phyloP scores from a whole-genome alignment of 1,140 invertebrate genomes.

The Conus betulinus region DNA sequence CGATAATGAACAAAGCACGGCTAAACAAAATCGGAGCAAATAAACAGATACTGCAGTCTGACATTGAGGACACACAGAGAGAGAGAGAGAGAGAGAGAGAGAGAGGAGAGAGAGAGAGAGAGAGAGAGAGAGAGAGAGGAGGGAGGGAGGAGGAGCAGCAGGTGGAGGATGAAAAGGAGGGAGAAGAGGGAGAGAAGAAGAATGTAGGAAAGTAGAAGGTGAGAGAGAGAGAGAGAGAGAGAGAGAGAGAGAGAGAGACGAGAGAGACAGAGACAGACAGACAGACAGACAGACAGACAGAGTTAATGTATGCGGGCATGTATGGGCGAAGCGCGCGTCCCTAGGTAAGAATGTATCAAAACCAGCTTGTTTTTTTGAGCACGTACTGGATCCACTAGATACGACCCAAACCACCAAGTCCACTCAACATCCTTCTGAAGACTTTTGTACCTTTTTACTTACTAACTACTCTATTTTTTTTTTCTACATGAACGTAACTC shows the following conservation, averaged over 20 bases:
- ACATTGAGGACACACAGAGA: not conserved
- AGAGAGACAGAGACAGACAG: not conserved
- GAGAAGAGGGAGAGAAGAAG: no score
- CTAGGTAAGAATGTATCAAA: no score
- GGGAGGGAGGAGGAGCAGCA: not conserved
- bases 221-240: not conserved
- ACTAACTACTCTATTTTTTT: not conserved
- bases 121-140: not conserved
- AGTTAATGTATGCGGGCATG: no score
- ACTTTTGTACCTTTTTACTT: not conserved
- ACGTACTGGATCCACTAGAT: no score
- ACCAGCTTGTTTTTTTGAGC: not conserved
- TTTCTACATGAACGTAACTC: no score
- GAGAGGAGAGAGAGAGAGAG: not conserved
- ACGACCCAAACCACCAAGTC: no score
- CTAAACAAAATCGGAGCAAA: no score
- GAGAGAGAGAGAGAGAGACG: not conserved
- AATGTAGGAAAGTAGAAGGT: no score
- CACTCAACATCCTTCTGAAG: not conserved
- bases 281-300: not conserved
- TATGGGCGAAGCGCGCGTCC: no score
- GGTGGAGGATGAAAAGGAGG: no score
- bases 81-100: not conserved
- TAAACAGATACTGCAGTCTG: no score
- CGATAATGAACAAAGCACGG: no score